Base-by-base conservation (phyloP, 2,113 vertebrate genomes). In the Struthio camelus region DNA sequence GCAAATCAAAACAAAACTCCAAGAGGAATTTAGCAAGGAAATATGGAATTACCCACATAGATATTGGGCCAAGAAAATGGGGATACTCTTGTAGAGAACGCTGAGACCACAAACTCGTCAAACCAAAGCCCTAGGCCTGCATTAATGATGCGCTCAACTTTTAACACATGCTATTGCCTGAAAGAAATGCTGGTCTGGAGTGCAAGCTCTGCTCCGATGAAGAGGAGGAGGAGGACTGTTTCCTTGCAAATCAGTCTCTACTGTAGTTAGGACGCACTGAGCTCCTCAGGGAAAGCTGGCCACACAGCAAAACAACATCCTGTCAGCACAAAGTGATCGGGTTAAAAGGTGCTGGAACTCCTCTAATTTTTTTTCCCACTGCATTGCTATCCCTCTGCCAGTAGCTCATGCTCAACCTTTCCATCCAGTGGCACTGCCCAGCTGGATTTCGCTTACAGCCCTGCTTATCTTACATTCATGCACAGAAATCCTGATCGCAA, bases 11-110 rank as follows among this genome's bases (percentile, higher is more conserved):
- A 82, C 30, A 92, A 69, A 94, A 42, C 73, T 80, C 78, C 36
- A 67, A 53, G 32, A 93, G 81, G 75, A 89, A 89, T 95, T 94
- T 72, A 82, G 42, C 83, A 90, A 79, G 86, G 91, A 96, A 95
- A 36, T 69, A 62, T 89, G 87, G 75, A 82, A 79, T 93, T 93
- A 91, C 84, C 93, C 78, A 77, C 44, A 11, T 1, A 2, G 4
- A 15, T 11, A 61, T 78, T 48, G 79, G 34, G 80, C 73, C 80
- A 87, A 79, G 73, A 80, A 79, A 76, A 85, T 2, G n/a, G 48
- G 61, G 73, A 80, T 53, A 19, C 6, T 70, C 34, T 30, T 34
- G 25, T 9, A n/a, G 30, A 56, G 44, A 82, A 30, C 9, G 2
- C 30, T 1, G 14, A 50, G 80, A 77, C 53, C 3, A 1, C 80